phyloP scores from a whole-genome alignment of 1,140 invertebrate species.

The Cheumatopsyche charites region DNA sequence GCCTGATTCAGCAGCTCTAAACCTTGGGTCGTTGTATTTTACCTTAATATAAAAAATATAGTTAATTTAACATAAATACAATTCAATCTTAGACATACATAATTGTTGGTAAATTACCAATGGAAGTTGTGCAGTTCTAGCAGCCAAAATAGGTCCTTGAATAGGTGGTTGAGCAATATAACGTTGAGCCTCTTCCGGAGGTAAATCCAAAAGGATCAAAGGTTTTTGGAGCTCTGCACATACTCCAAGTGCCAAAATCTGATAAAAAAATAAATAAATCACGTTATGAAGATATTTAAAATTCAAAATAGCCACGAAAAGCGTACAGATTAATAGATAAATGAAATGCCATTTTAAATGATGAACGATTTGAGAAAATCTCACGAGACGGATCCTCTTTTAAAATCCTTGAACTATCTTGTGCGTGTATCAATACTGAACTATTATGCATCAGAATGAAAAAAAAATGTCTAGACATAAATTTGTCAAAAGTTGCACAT shows the following conservation, averaged over 20 bases:
- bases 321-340: neutral
- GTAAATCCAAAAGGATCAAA: conserved; percentile 57
- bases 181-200: conserved; percentile 67
- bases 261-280: neutral
- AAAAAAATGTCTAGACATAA: neutral
- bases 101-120: conserved; percentile 50
- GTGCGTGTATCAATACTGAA: neutral
- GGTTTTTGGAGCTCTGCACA: conserved; percentile 14
- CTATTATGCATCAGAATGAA: neutral
- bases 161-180: conserved; percentile 60
- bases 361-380: too few relatives aligned
- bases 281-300: neutral
- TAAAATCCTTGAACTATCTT: neutral
- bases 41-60: conserved; percentile 51
- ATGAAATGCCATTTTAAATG: neutral
- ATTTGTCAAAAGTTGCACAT: too few relatives aligned
- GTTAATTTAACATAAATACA: neutral
- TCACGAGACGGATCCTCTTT: too few relatives aligned
- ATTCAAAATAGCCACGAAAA: neutral
- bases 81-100: neutral
- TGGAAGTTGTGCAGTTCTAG: conserved; percentile 53
- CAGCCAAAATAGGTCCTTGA: conserved; percentile 52
- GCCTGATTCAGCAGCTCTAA: conserved; percentile 56
- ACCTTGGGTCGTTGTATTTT: conserved; percentile 55
- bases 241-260: conserved; percentile 7